A percentile compares a stretch with the other conserved stretches of the same genome.
These are phyloP conservation scores for Ashinkailepas kermadecensis DNA, from an alignment of 2,888 invertebrate genomes.

Conservation along the genomic window DNA sequence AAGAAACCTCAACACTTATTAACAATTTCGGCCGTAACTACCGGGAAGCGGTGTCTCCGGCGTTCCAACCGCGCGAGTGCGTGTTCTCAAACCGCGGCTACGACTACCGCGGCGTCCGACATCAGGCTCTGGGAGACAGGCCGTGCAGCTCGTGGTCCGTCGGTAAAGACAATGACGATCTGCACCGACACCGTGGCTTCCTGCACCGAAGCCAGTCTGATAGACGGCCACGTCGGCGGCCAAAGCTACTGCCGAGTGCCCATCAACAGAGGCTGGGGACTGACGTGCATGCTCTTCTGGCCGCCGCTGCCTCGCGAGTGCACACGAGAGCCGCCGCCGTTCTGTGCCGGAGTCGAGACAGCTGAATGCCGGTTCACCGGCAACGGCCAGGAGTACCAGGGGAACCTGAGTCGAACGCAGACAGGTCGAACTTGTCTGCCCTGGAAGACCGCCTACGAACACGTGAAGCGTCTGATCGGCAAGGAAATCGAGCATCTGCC, in stretches of 20 bases:
- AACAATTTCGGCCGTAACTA: background rate
- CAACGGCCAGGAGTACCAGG: constrained; percentile 21
- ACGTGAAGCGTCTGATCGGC: background rate
- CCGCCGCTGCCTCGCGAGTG: background rate
- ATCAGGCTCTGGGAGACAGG: background rate
- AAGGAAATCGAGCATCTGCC: background rate
- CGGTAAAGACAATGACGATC: background rate
- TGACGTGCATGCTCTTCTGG: background rate
- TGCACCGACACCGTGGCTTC: background rate
- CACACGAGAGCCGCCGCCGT: background rate
- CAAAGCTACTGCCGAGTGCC: background rate
- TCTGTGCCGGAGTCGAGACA: background rate
- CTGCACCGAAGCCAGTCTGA: background rate
- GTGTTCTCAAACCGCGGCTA: constrained; percentile 11
- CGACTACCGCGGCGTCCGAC: constrained; percentile 9
- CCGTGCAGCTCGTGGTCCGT: constrained; percentile 14
- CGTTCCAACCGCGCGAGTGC: background rate
- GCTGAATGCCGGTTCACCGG: constrained; percentile 9
- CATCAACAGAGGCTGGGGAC: background rate
- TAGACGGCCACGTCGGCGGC: constrained; percentile 2
- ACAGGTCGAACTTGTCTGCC: background rate
- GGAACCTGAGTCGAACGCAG: background rate
- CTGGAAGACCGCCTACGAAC: background rate
- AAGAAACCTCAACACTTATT: background rate
- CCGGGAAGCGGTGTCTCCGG: background rate